A percentile compares a stretch with the other conserved stretches of the same genome.
Evolutionary conservation across 2,797 vertebrate genomes (phyloP).

Genomic region (Siniperca obscura): DNA sequence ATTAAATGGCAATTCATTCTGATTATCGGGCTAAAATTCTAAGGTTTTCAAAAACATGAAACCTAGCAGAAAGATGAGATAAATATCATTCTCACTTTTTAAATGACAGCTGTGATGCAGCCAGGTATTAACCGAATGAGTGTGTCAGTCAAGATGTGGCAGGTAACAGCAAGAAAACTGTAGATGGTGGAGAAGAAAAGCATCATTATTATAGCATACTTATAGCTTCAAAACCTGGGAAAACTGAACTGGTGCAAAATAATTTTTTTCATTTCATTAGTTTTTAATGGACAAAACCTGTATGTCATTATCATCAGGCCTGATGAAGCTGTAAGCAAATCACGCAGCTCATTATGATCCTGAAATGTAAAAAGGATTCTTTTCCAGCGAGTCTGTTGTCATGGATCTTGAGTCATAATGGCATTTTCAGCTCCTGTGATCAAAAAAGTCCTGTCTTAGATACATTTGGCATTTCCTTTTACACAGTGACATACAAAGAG

Average conservation of each 20-base stretch:
- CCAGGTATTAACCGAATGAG: not conserved
- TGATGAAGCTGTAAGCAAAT: constrained; percentile 53
- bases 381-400: constrained; percentile 30
- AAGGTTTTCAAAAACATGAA: not conserved
- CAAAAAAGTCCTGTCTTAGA: constrained; percentile 16
- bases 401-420: constrained; percentile 44
- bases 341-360: constrained; percentile 58
- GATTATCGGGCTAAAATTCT: not conserved
- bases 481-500: not conserved
- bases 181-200: not conserved
- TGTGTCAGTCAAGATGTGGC: not conserved
- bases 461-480: constrained; percentile 41
- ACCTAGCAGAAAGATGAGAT: not conserved
- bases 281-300: constrained; percentile 59
- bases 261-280: constrained; percentile 42
- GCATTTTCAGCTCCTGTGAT: constrained; percentile 58
- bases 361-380: constrained; percentile 37
- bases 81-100: not conserved
- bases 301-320: constrained; percentile 41
- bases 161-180: not conserved
- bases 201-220: constrained; percentile 4
- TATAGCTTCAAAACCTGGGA: constrained; percentile 11
- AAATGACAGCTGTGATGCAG: constrained; percentile 1
- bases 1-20: not conserved
- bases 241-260: not conserved